phyloP scores from a whole-genome alignment of 2,888 invertebrate genomes.

The Dusona sp. region DNA sequence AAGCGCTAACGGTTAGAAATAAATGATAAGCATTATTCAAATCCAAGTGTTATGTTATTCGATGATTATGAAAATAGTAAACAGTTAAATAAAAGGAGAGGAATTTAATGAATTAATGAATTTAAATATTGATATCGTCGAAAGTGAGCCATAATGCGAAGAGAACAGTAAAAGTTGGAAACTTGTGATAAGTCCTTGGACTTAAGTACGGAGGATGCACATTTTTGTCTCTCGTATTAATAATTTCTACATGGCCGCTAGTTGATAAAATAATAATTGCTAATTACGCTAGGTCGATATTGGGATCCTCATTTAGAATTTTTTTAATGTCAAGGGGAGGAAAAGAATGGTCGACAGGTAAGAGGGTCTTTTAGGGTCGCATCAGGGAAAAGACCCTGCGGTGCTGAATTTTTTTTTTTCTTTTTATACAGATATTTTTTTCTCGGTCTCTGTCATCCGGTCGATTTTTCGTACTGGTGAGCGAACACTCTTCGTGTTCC shows the following conservation, averaged over 20 bases:
- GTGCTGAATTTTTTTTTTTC: not conserved
- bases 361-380: constrained; percentile 13
- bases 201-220: constrained; percentile 56
- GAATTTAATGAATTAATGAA: not conserved
- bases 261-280: not conserved
- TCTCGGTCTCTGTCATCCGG: constrained; percentile 34
- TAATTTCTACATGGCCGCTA: not conserved
- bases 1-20: not conserved
- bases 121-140: not conserved
- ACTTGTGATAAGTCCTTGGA: constrained; percentile 1
- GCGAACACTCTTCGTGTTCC: constrained; percentile 38
- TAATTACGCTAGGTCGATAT: not conserved
- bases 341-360: not conserved
- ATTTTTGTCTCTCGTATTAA: constrained; percentile 23
- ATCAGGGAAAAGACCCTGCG: constrained; percentile 6
- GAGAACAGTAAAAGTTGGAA: not conserved
- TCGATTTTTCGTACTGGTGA: constrained; percentile 59
- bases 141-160: not conserved
- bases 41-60: not conserved
- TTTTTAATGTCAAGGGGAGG: not conserved
- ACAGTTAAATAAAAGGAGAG: not conserved
- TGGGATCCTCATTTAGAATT: not conserved
- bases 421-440: constrained; percentile 19
- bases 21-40: not conserved
- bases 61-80: not conserved